These are phyloP conservation scores for Ernsta delagoae DNA, from an alignment of 2,888 invertebrate genomes.

Conservation along the genomic window DNA sequence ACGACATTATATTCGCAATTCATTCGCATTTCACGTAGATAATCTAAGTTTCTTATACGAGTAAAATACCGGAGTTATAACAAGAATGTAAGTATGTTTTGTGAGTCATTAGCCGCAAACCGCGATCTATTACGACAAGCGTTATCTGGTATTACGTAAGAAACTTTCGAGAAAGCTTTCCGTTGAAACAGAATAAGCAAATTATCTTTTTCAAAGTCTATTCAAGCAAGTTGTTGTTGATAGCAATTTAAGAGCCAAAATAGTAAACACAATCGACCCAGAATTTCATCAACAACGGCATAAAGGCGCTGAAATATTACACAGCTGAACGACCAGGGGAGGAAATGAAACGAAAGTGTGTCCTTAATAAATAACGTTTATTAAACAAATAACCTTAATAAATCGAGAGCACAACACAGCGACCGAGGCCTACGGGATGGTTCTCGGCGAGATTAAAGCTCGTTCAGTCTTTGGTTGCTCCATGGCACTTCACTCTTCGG, in stretches of 20 bases:
- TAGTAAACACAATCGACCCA: neutral
- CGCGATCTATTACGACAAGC: neutral
- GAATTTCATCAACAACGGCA: conserved; percentile 5
- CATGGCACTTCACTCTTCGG: conserved; percentile 58
- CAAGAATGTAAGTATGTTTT: no score
- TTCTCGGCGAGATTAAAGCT: conserved; percentile 50
- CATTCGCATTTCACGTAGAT: no score
- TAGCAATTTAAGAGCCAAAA: neutral
- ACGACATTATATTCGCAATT: no score
- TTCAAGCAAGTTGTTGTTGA: neutral
- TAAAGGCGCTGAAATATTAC: conserved; percentile 16
- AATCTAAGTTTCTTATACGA: no score
- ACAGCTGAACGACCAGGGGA: neutral
- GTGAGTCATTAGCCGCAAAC: neutral
- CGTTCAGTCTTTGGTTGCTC: conserved; percentile 65
- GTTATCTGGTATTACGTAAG: neutral
- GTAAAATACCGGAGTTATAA: no score
- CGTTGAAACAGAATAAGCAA: neutral
- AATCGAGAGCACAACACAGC: conserved; percentile 43
- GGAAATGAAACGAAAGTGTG: conserved; percentile 44
- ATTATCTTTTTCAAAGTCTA: neutral
- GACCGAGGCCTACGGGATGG: conserved; percentile 30
- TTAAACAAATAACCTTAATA: conserved; percentile 61
- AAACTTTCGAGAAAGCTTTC: conserved; percentile 2
- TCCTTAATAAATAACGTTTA: conserved; percentile 75